phyloP scores from a whole-genome alignment of 1,140 invertebrate genomes.

The Lepeophtheirus salmonis region DNA sequence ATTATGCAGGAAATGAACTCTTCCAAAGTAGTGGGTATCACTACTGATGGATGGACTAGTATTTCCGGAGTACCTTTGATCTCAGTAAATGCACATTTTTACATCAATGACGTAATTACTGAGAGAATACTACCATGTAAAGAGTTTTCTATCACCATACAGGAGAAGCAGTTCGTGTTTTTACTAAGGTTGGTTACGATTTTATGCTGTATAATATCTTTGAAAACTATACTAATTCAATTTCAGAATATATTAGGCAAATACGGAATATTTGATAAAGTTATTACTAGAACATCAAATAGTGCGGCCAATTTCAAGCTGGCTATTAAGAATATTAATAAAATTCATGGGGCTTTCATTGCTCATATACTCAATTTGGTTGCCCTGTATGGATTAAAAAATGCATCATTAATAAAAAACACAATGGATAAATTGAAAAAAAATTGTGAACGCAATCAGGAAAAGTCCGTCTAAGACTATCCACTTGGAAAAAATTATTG shows the following conservation, averaged over 20 bases:
- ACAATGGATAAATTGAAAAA: too few species aligned
- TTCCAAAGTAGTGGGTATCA: neutral
- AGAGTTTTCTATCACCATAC: neutral
- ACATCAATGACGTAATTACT: neutral
- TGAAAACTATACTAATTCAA: neutral
- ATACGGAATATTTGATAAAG: neutral
- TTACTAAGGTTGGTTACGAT: neutral
- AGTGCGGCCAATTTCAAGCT: too few species aligned
- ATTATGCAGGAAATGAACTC: neutral
- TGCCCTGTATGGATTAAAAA: too few species aligned
- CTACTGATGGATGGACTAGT: neutral
- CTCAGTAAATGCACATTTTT: neutral
- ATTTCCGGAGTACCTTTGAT: neutral
- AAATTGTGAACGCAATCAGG: too few species aligned
- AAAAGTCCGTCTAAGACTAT: too few species aligned
- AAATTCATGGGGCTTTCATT: too few species aligned
- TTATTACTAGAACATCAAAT: neutral
- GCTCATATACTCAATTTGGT: too few species aligned
- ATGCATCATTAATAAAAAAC: too few species aligned
- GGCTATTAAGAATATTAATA: too few species aligned
- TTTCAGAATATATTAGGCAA: neutral
- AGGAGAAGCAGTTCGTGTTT: neutral
- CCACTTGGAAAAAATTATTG: too few species aligned
- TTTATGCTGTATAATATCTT: neutral
- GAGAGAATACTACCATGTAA: neutral